phyloP scores from a whole-genome alignment of 1,140 invertebrate genomes.

The Neotoxoptera formosana region DNA sequence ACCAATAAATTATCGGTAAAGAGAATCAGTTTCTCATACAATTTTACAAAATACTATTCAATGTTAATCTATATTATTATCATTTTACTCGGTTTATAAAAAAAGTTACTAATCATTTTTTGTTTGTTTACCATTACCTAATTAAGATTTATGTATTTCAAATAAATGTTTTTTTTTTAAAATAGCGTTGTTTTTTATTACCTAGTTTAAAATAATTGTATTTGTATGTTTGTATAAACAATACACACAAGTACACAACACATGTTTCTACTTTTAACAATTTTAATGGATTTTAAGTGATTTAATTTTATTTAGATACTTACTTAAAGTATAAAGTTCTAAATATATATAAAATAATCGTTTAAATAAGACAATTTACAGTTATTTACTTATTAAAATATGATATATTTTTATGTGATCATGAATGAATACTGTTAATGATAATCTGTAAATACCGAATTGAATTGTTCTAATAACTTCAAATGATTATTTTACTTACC shows the following conservation, averaged over 20 bases:
- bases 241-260: neutral
- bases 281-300: neutral
- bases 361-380: neutral
- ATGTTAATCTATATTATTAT: too few species aligned
- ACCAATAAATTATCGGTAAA: neutral
- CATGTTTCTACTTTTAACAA: neutral
- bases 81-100: neutral
- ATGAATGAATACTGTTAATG: neutral
- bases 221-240: neutral
- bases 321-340: neutral
- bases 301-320: too few species aligned
- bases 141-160: neutral
- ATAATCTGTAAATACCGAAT: neutral
- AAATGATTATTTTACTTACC: neutral
- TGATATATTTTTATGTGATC: neutral
- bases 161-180: neutral
- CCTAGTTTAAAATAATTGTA: neutral
- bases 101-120: neutral
- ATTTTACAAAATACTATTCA: neutral
- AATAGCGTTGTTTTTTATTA: too few species aligned
- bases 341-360: neutral
- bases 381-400: neutral
- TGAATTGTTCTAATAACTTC: constrained; percentile 1
- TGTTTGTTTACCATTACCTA: neutral
- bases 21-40: neutral